Base-by-base conservation (phyloP, 2,797 vertebrate genomes). In the Macropodus opercularis region DNA sequence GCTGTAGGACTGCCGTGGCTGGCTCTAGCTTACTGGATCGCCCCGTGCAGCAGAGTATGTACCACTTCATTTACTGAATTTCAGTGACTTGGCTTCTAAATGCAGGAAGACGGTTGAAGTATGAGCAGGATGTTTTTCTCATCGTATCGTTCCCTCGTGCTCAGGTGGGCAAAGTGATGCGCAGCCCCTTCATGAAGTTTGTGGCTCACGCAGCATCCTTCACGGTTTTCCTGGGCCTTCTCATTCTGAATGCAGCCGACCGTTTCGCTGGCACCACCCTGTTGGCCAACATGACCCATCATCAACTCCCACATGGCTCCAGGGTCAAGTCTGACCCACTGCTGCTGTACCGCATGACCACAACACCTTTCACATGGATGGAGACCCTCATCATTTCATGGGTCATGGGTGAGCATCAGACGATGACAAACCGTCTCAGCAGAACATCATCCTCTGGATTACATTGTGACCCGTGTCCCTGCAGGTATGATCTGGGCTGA, bases 401-500 rank as follows among this genome's bases (percentile, higher is more conserved):
- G 98, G 95, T 99, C 87, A 92, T 96, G 89, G 98, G 98, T 98
- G 76, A 86, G 89, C 4, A 15, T 41, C 5, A 26, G 29, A 35
- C 15, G 1, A 41, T 22, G 0, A 18, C 0, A 1, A 34, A 3
- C 50, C 1, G 9, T 17, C 1, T 26, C 13, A 23, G 15, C 10
- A 17, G 18, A 1, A 3, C 23, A 8, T 18, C 52, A 15, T 36
- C 26, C 9, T 41, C 11, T 22, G 8, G 15, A 1, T 34, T 15
- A 39, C 13, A 14, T 47, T 26, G 18, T 72, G n/a, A 17, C 8
- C 1, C 36, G 23, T 80, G 21, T 19, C 5, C 5, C 44, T 62
- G 41, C 60, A 99, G 97, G 98, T 39, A 99, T 99, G 98, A 97
- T 98, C 91, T 99, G 98, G 97, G 94, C 95, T 2, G 98, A 99